Base-by-base conservation (phyloP, 1,140 invertebrate genomes). In the Plectrocnemia conspersa region DNA sequence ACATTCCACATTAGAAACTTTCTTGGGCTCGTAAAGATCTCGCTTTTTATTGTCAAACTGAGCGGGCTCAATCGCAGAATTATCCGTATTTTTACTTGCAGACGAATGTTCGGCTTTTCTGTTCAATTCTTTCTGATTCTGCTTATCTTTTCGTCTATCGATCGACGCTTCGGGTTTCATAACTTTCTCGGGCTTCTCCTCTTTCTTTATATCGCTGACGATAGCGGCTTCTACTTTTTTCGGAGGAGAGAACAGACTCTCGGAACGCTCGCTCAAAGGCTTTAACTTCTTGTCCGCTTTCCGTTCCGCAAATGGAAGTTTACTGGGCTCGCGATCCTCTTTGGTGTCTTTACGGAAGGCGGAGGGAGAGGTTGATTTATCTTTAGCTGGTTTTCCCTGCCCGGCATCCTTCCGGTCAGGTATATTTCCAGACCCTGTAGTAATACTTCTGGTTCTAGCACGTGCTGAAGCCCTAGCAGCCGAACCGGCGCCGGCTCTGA, bases 281-380 rank as follows among this genome's bases (percentile, higher is more conserved):
- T 67, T 79, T 64, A 81, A 19, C 73, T 79, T 82, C 77, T 83
- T 81, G 72, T 85, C 77, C 78, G 76, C 66, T 80, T 86, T 80
- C 80, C 82, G 77, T 79, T 84, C 62, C 83, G 79, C 58, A 85
- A 77, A 60, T 76, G 76, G 70, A 81, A 72, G 64, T 77, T 77
- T 66, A 73, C 69, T 59, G 75, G 77, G 69, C 70, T 82, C 75
- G 70, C 69, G 63, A 70, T 63, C 66, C 72, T 76, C 72, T 74
- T 81, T 80, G 64, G 77, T 68, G 58, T 75, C 69, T 57, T 73
- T 74, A 45, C 66, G 62, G 22, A 11, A 35, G 41, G 42, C 3
- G 25, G 44, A 44, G 40, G 44, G 62, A 23, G 40, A 6, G 41
- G 15, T 19, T 25, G 44, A 1, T 44, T 35, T 65, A 63, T 70